Base-by-base conservation (phyloP, 2,888 invertebrate genomes). In the Poecilobothrus nobilitatus region DNA sequence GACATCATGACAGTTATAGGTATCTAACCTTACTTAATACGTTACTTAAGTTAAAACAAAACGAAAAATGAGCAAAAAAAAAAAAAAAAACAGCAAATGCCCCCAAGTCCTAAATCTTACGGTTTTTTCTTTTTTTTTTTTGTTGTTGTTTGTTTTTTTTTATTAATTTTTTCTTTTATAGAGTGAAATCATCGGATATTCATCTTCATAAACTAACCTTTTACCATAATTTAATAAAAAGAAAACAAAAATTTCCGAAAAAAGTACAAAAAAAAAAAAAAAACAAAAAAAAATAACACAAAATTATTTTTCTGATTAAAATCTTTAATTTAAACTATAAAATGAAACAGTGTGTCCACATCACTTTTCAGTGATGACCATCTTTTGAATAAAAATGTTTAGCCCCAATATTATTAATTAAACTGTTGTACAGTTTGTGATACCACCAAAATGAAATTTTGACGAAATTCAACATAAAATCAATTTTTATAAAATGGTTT, bases 1-100 rank as follows among this genome's bases (percentile, higher is more conserved):
- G 53, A 53, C 53, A 53, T 18, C 53, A 53, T 53, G 53, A 53
- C 53, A 53, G 53, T 53, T 53, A 53, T 53, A 53, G 53, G 53
- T 53, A 53, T 6, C 53, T 53, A 53, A 53, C 53, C 53, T 53
- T 18, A 53, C 53, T 53, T 53, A 18, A 53, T 53, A 53, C n/a
- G 2, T 53, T 18, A 53, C 7, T 4, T 15, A 53, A 37, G 37
- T n/a, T 4, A 53, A 41, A 41, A 41, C 2, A 41, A 41, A 53
- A 15, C 53, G n/a, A n/a, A n/a, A n/a, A n/a, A n/a, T n/a, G n/a
- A n/a, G n/a, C n/a, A n/a, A 53, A 53, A 53, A 15, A 9, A 53
- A 53, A 53, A 44, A 53, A 53, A 53, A 53, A 53, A 15, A 18
- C 18, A 53, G 27, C 6, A 53, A 53, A 53, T 53, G 53, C 53